Conservation (phyloP, 2,888 invertebrate genomes). For the Nomada ruficornis region DNA sequence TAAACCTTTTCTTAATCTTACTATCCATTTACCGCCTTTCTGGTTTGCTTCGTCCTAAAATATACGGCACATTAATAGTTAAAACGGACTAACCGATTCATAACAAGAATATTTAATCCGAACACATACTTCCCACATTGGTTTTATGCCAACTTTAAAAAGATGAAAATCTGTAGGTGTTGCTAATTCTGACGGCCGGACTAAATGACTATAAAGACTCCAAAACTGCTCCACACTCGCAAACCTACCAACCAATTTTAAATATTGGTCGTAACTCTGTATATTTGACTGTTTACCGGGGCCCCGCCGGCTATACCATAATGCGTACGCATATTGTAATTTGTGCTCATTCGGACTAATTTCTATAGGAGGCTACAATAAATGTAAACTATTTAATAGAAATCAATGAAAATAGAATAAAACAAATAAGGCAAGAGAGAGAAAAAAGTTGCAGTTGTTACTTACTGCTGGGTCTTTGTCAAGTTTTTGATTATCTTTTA, state of each 20-base stretch:
- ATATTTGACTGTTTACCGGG: constrained; percentile 87
- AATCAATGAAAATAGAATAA: neutral
- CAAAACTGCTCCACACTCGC: constrained; percentile 99
- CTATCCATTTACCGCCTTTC: constrained; percentile 99
- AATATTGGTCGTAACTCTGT: constrained; percentile 90
- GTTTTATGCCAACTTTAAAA: constrained; percentile 99
- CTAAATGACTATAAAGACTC: constrained; percentile 96
- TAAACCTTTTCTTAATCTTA: constrained; percentile 96
- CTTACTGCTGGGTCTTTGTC: constrained; percentile 82
- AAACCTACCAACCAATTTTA: constrained; percentile 95
- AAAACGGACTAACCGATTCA: constrained; percentile 11
- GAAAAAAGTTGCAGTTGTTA: constrained; percentile 20
- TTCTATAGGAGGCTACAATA: constrained; percentile 87
- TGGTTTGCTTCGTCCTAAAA: constrained; percentile 95
- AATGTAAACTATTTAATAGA: constrained; percentile 24
- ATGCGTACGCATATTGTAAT: constrained; percentile 96
- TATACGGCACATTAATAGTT: constrained; percentile 11
- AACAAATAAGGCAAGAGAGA: neutral
- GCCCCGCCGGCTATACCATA: constrained; percentile 92
- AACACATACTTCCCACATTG: constrained; percentile 96
- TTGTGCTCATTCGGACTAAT: constrained; percentile 95
- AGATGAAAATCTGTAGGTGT: constrained; percentile 97
- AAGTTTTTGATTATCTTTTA: constrained; percentile 82
- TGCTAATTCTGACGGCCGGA: constrained; percentile 94
- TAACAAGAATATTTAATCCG: neutral